A percentile compares a stretch with the other conserved stretches of the same genome.
Evolutionary conservation across 64 coral and sea anemone genomes (phyloP).

Genomic region (Acropora tenuis): DNA sequence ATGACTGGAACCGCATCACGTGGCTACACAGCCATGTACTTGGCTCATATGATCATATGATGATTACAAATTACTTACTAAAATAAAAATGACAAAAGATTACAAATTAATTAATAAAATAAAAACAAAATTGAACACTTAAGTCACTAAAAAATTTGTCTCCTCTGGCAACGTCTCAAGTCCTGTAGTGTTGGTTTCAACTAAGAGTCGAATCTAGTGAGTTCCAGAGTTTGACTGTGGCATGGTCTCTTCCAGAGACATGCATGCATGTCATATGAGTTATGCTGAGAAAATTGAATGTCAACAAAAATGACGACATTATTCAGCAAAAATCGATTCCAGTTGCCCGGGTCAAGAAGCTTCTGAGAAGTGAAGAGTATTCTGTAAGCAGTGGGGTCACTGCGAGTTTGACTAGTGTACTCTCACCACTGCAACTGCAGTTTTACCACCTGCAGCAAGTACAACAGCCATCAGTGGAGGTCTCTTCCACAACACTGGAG

Average conservation of each 20-base stretch:
- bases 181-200: too few species aligned
- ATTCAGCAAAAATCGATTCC: slow-evolving; percentile 59
- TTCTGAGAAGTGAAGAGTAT: slow-evolving; percentile 39
- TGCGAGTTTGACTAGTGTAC: background rate
- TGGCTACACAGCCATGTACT: too few species aligned
- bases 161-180: too few species aligned
- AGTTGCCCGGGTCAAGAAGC: slow-evolving; percentile 48
- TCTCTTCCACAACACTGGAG: background rate
- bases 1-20: too few species aligned
- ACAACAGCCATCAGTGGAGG: slow-evolving; percentile 20
- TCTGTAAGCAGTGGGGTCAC: too few species aligned
- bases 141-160: too few species aligned
- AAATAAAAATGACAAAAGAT: too few species aligned
- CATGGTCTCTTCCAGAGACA: slow-evolving; percentile 55
- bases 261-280: slow-evolving; percentile 49
- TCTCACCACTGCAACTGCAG: background rate
- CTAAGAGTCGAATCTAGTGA: too few species aligned
- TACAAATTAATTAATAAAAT: too few species aligned
- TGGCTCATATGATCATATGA: too few species aligned
- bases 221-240: slow-evolving; percentile 24
- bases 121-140: too few species aligned
- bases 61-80: too few species aligned
- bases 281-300: slow-evolving; percentile 49
- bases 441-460: background rate
- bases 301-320: slow-evolving; percentile 67